Evolutionary conservation across 2,113 vertebrate genomes (phyloP).

Genomic region (Hemiscyllium ocellatum): DNA sequence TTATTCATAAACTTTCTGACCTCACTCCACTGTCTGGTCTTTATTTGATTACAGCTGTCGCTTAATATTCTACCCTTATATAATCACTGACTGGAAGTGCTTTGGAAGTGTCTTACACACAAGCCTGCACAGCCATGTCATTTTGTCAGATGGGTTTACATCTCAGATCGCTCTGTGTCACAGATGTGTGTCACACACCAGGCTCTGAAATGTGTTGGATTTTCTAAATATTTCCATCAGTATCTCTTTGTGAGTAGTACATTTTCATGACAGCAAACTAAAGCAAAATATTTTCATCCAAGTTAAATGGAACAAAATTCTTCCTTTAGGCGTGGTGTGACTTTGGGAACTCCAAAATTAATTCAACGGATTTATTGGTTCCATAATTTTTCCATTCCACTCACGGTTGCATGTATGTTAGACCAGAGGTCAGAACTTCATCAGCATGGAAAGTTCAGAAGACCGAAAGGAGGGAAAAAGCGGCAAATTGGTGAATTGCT

Average conservation of each 20-base stretch:
- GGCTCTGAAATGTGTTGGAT: not conserved
- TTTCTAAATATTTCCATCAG: not conserved
- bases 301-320: not conserved
- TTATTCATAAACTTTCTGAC: constrained; percentile 2
- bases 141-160: not conserved
- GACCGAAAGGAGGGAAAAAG: not conserved
- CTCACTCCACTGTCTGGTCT: not conserved
- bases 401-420: not conserved
- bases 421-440: not conserved
- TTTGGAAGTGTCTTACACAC: not conserved
- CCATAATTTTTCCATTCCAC: not conserved
- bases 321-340: no score
- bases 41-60: not conserved
- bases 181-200: not conserved
- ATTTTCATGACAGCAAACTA: not conserved
- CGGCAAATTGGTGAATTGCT: not conserved
- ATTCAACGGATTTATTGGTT: no score
- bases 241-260: not conserved
- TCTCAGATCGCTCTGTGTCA: not conserved
- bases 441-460: not conserved
- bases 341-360: no score
- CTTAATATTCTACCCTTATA: not conserved
- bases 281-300: not conserved
- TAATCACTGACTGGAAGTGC: not conserved
- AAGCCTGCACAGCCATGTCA: not conserved